Evolutionary conservation across 2,888 invertebrate genomes (phyloP), one percentile per base, ranked within the genome.

Genomic region (Biston stratarius): DNA sequence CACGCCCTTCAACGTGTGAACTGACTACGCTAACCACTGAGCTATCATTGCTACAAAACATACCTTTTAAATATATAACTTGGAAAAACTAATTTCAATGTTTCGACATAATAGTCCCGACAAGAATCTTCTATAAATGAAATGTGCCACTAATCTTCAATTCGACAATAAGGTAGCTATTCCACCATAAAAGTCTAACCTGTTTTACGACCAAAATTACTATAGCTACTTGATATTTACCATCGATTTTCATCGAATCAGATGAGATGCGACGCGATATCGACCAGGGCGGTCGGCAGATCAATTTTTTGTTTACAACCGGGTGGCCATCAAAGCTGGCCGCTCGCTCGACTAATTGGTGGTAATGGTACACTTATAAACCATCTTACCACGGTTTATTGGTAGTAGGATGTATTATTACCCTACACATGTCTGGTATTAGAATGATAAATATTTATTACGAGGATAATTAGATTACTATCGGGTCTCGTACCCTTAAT

Each of bases 271-370:
- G 77, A 77, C 75, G 72, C 69, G 66, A 64, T 64, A 75, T 73
- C 73, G 83, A 80, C 73, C 83, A 74, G 81, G 90, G 92, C 88
- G 90, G 90, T 88, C 87, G 75, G 75, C 76, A 79, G 87, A 89
- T 92, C 91, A 91, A 91, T 92, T 92, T 91, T 89, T 88, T 89
- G 86, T 90, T 90, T 88, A 91, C 87, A 88, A 82, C 87, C 73
- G 84, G 82, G 78, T 80, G 83, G 80, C 83, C 85, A 86, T 92
- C 92, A 92, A 92, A 92, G 91, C 82, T 80, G 81, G 77, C 87
- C 90, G 88, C 84, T 75, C 76, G 77, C 53, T 79, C 79, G 75
- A 83, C 89, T 93, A 93, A 93, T 93, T 93, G 91, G 88, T 87
- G 83, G 89, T 91, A 91, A 92, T 89, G 88, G 84, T 82, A 87